Conservation (phyloP, 2,113 vertebrate genomes). For the Microtus pennsylvanicus region DNA sequence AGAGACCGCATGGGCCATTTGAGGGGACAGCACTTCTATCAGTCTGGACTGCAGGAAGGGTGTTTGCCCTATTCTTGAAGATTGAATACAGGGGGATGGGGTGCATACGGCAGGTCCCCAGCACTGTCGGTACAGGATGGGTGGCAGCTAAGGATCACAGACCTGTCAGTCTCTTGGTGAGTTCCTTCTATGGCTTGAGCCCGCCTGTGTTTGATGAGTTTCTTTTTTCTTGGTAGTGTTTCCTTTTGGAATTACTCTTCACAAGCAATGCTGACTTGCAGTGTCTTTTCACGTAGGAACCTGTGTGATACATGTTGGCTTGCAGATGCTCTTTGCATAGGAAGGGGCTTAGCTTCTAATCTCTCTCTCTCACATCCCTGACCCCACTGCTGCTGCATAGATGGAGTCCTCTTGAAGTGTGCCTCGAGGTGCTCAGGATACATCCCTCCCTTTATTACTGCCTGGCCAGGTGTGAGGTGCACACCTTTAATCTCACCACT, state of each 20-base stretch:
- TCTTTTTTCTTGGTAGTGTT: neutral
- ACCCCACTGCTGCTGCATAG: rapidly evolving
- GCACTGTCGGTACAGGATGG: neutral
- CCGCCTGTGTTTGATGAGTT: neutral
- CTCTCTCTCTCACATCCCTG: neutral
- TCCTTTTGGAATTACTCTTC: neutral
- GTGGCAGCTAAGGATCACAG: neutral
- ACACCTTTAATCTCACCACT: neutral
- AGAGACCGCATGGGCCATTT: neutral
- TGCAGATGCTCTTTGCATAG: neutral
- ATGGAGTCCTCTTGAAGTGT: no score
- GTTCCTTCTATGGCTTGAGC: neutral
- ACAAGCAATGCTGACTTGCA: neutral
- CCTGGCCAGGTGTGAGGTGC: neutral
- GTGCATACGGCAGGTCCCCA: neutral
- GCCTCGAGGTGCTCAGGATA: neutral
- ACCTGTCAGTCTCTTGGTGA: neutral
- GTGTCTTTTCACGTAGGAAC: neutral
- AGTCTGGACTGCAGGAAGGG: no score
- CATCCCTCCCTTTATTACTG: no score
- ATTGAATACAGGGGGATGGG: neutral
- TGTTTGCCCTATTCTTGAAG: neutral
- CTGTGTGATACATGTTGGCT: neutral
- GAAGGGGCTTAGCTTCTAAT: neutral
- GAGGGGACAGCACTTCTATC: neutral